Percentiles rank a stretch among this genome's conserved stretches.
Evolutionary conservation across 2,888 invertebrate species (phyloP).

Genomic region (Galerucella pusilla): DNA sequence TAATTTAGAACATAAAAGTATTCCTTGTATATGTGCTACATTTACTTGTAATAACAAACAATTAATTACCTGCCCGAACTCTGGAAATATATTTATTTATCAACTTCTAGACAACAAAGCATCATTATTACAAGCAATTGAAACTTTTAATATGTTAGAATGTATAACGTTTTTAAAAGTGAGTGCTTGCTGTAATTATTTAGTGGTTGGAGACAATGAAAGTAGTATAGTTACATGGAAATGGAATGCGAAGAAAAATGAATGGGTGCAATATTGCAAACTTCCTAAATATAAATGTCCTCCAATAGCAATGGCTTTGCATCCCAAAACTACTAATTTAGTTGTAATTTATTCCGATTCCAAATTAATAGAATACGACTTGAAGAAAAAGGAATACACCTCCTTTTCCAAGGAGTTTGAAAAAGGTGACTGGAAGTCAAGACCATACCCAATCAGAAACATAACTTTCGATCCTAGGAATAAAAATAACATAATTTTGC

Average conservation of each 20-base stretch:
- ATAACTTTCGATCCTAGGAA: conserved; percentile 73
- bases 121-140: conserved; percentile 62
- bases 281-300: conserved; percentile 78
- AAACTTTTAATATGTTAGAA: conserved; percentile 69
- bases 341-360: conserved; percentile 83
- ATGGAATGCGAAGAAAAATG: conserved; percentile 67
- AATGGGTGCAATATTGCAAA: conserved; percentile 67
- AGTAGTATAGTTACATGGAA: conserved; percentile 71
- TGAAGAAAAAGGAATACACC: conserved; percentile 73
- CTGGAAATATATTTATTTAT: conserved; percentile 64
- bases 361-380: conserved; percentile 82
- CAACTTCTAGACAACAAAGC: conserved; percentile 58
- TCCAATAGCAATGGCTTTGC: conserved; percentile 79
- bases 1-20: conserved; percentile 50
- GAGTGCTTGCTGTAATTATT: conserved; percentile 70
- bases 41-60: conserved; percentile 64
- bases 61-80: conserved; percentile 63
- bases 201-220: conserved; percentile 75
- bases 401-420: conserved; percentile 71
- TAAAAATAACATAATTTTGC: conserved; percentile 75
- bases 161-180: conserved; percentile 68
- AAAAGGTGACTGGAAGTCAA: conserved; percentile 69
- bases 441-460: conserved; percentile 71
- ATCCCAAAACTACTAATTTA: conserved; percentile 70
- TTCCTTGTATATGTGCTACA: conserved; percentile 57